A percentile compares a stretch with the other conserved stretches of the same genome.
Evolutionary conservation across 2,888 invertebrate species (phyloP).

Genomic region (Lomographa bimaculata): DNA sequence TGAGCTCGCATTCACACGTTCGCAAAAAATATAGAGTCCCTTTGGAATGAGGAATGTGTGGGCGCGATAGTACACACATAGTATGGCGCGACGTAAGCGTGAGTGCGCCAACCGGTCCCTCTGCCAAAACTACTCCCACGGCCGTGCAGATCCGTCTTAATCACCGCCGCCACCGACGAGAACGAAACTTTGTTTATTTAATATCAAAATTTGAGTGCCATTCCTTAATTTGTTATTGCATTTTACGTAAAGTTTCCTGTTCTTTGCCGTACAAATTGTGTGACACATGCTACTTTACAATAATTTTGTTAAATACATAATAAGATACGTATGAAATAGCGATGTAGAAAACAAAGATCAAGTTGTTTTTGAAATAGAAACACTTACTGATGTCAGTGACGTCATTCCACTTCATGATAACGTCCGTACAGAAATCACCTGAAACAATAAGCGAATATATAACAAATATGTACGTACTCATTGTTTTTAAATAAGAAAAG

Average conservation of each 20-base stretch:
- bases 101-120: constrained; percentile 8
- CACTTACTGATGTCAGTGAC: constrained; percentile 78
- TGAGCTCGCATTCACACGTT: no score
- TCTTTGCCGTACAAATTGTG: no score
- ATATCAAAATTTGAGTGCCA: no score
- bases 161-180: constrained; percentile 5
- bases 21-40: constrained; percentile 6
- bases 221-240: no score
- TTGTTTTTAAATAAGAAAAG: constrained; percentile 3
- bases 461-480: constrained; percentile 2
- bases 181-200: no score
- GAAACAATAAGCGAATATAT: constrained; percentile 45
- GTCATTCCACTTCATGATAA: constrained; percentile 82
- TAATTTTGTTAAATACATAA: no score
- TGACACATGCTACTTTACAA: no score
- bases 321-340: no score
- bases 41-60: constrained; percentile 13
- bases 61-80: constrained; percentile 12
- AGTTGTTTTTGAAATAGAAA: not conserved
- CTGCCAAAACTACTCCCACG: constrained; percentile 25
- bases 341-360: constrained; percentile 1
- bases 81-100: constrained; percentile 1
- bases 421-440: constrained; percentile 78
- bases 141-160: not conserved
- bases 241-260: no score